Evolutionary conservation across 1,140 invertebrate genomes (phyloP), one percentile per base, ranked within the genome.

Genomic region (Orius laevigatus): DNA sequence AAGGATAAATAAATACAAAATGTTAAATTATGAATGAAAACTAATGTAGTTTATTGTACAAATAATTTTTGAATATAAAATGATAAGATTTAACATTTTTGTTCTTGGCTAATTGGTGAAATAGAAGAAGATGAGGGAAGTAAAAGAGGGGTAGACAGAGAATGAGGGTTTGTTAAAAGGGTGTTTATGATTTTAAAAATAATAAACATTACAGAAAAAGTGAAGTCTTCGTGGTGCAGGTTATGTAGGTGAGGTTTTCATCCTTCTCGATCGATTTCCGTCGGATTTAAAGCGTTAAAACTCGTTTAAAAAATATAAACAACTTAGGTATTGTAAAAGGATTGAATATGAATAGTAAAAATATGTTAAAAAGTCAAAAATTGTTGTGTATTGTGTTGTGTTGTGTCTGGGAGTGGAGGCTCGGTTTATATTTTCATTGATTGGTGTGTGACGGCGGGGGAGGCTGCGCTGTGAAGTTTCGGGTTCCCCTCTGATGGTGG

Each of bases 391-490:
- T 45, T 45, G 43, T 45, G 43, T 45, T 45, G 43, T 45, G 43
- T 45, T 45, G 43, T 45, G 43, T 45, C 43, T 45, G 32, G 19
- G 43, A 45, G 43, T 45, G 43, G 36, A 38, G 18, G 20, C 14
- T n/a, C 32, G 53, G 53, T 56, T 56, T 56, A 56, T 56, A 56
- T 56, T 56, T 56, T 56, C 55, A 56, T 56, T 56, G 55, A 56
- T 56, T 56, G 55, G 51, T 46, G 40, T 20, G 50, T 45, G 36
- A 31, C 16, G 45, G 35, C 48, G 42, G 43, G 44, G 43, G 47
- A 49, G 15, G 48, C 35, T 43, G 18, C 40, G 46, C 49, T 50
- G 51, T 52, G 52, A 47, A 25, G 8, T 34, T 31, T 25, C 25
- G 25, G 25, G 25, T 41, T 43, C 49, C 39, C 16, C 38, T 15